Percentiles rank a stretch among this genome's conserved stretches.
phyloP scores from a whole-genome alignment of 2,797 vertebrate genomes.

The Antennarius maculatus region DNA sequence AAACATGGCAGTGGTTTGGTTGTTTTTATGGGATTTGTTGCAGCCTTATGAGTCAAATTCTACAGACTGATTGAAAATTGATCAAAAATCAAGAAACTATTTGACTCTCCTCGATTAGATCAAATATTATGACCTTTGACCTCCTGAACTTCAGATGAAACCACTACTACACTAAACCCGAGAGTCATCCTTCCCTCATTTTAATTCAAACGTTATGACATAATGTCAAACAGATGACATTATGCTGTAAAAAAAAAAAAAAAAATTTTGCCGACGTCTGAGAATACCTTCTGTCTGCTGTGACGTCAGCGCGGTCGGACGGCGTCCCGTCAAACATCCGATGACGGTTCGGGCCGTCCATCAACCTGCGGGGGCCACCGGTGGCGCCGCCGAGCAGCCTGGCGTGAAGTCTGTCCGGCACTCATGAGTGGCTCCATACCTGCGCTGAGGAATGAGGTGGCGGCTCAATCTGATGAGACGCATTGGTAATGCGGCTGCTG shows the following conservation, averaged over 20 bases:
- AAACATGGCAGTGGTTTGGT: no score
- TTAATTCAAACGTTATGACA: no score
- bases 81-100: background rate
- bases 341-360: slow-evolving; percentile 40
- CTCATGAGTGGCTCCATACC: slow-evolving; percentile 56
- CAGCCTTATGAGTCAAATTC: background rate
- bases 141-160: no score
- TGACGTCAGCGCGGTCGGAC: slow-evolving; percentile 49
- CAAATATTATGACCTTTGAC: no score
- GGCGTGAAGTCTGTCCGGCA: slow-evolving; percentile 70
- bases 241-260: background rate
- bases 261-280: background rate
- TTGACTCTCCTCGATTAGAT: background rate
- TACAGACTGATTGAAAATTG: background rate
- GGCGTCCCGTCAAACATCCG: slow-evolving; percentile 34
- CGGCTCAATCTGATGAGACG: slow-evolving; percentile 37
- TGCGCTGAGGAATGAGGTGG: slow-evolving; percentile 65
- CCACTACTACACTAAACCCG: background rate
- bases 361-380: slow-evolving; percentile 51
- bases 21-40: no score
- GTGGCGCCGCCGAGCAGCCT: slow-evolving; percentile 41
- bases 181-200: background rate
- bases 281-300: slow-evolving; percentile 1
- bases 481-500: slow-evolving; percentile 39
- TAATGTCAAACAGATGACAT: no score